Evolutionary conservation across 2,113 vertebrate species (phyloP), one percentile per base, ranked within the genome.

Genomic region (Rhynchomys soricoides): DNA sequence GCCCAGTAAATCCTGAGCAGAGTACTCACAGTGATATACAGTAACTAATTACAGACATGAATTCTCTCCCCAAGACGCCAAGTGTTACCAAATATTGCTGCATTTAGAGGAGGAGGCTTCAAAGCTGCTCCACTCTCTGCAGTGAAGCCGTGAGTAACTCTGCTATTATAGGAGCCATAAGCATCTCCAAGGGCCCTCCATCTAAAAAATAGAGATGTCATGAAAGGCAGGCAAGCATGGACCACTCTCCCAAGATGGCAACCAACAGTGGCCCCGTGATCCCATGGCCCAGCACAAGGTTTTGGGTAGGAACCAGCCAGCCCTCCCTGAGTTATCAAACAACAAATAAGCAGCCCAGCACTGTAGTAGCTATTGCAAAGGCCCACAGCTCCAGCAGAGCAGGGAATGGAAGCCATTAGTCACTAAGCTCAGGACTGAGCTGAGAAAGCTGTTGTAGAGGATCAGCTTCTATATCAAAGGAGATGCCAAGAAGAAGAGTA

Each of bases 11-110:
- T 98, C 91, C 97, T 91, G 97, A 95, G 95, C 95, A 57, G 95
- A 97, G 96, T 95, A 86, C 96, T 98, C 90, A 97, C 70, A 1
- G 96, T 97, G 97, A 97, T 97, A 97, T 97, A 97, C 96, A 97
- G 98, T 97, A 97, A 97, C 97, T 97, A 98, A 98, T 97, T 98
- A 97, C 79, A 0, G 96, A 89, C 98, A 97, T 97, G 97, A 98
- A 97, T 97, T 97, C 96, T 97, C 96, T 93, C 97, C 97, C 93
- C 94, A 77, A 96, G 95, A 96, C 59, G 2, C 95, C 96, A 12
- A 96, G 95, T 94, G 95, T 96, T 97, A 96, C 97, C 97, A 93
- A 94, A 96, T 96, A 98, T 95, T 94, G 96, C 90, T 94, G 94
- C 22, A 0, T 96, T 95, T 92, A 86, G 59, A 57, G 90, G 86